These are phyloP conservation scores for Eutrigla gurnardus DNA, from an alignment of 2,797 vertebrate genomes.

Conservation along the genomic window DNA sequence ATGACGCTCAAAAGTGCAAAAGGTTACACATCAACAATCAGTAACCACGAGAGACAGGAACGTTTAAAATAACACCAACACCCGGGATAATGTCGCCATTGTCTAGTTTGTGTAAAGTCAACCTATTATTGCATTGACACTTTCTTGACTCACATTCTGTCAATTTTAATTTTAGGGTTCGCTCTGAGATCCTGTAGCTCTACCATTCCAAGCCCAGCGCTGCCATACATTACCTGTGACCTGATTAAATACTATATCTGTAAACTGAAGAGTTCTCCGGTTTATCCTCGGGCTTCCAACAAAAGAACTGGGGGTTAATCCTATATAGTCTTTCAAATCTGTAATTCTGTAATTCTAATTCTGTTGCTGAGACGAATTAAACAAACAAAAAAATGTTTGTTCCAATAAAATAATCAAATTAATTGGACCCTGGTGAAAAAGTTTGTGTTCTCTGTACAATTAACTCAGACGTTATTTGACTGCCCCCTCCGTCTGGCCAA, in stretches of 20 bases:
- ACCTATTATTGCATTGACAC: neutral
- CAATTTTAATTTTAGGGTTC: neutral
- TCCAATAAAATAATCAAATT: conserved; percentile 35
- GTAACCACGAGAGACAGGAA: neutral
- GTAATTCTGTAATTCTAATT: too few species aligned
- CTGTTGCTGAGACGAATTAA: conserved; percentile 7
- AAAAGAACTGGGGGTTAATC: too few species aligned
- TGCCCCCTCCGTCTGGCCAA: conserved; percentile 59
- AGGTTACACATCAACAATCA: neutral
- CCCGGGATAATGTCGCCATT: too few species aligned
- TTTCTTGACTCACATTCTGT: neutral
- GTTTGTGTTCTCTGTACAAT: conserved; percentile 46
- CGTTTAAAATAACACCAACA: neutral
- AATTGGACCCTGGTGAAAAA: conserved; percentile 35
- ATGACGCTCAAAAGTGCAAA: too few species aligned
- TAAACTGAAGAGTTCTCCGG: too few species aligned
- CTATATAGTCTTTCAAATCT: neutral
- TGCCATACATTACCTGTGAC: too few species aligned
- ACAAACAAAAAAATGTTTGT: conserved; percentile 3
- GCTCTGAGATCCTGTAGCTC: too few species aligned
- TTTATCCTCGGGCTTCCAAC: too few species aligned
- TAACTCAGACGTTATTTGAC: conserved; percentile 63
- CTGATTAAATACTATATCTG: too few species aligned
- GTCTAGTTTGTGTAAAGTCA: neutral
- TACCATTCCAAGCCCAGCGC: too few species aligned